Percentiles rank a stretch among this genome's conserved stretches.
Evolutionary conservation across 1,140 invertebrate genomes (phyloP).

Genomic region (Procambarus clarkii): DNA sequence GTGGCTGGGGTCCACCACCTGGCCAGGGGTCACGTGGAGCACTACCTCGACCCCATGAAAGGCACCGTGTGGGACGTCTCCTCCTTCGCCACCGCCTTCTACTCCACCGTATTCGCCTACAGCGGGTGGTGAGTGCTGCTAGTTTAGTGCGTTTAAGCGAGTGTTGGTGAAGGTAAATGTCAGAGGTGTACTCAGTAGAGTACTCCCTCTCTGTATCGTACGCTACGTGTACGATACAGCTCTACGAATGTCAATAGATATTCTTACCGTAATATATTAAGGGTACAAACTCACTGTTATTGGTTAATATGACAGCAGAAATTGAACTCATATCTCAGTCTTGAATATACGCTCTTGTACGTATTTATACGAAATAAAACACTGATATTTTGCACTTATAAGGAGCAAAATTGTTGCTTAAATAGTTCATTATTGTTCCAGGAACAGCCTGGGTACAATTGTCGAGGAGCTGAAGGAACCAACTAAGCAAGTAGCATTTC

Average conservation of each 20-base stretch:
- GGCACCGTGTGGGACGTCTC: constrained; percentile 75
- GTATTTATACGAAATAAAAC: too few relatives aligned
- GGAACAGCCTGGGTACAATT: not conserved
- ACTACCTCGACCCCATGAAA: constrained; percentile 74
- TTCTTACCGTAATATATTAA: too few relatives aligned
- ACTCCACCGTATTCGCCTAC: constrained; percentile 78
- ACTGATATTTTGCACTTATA: too few relatives aligned
- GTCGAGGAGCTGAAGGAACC: not conserved
- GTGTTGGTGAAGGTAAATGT: not conserved
- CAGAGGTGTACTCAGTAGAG: too few relatives aligned
- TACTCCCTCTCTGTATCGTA: too few relatives aligned
- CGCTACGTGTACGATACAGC: too few relatives aligned
- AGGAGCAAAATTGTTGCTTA: too few relatives aligned
- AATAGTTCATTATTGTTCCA: not conserved
- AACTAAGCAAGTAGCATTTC: not conserved
- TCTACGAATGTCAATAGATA: too few relatives aligned
- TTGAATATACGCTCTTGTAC: too few relatives aligned
- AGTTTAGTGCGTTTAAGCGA: not conserved
- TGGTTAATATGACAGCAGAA: too few relatives aligned
- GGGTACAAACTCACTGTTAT: too few relatives aligned
- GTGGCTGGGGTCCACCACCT: constrained; percentile 76
- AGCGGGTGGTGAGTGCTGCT: constrained; percentile 79
- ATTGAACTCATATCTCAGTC: too few relatives aligned
- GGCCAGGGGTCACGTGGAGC: constrained; percentile 75
- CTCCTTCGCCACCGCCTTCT: constrained; percentile 74